phyloP scores from a whole-genome alignment of 2,888 invertebrate species.

The Drosophila picticornis region DNA sequence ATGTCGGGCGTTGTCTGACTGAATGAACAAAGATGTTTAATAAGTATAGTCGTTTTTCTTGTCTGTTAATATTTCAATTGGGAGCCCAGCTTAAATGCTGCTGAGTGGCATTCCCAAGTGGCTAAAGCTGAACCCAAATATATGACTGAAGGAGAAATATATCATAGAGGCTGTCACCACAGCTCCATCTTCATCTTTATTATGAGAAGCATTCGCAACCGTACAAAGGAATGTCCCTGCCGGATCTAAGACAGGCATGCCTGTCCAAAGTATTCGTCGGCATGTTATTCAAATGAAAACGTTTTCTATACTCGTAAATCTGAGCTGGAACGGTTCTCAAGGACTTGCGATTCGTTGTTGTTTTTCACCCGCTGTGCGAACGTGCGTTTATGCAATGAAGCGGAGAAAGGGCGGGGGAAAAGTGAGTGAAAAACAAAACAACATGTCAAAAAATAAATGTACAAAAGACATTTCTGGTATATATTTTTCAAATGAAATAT shows the following conservation, averaged over 20 bases:
- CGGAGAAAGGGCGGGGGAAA: slow-evolving; percentile 11
- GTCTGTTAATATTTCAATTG: slow-evolving; percentile 32
- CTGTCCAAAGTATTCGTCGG: slow-evolving; percentile 54
- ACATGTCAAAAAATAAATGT: slow-evolving; percentile 79
- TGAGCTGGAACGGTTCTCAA: slow-evolving; percentile 60
- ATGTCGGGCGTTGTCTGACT: background rate
- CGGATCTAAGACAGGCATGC: slow-evolving; percentile 47
- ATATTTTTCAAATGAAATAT: slow-evolving; percentile 79
- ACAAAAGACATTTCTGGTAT: slow-evolving; percentile 79
- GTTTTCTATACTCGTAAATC: slow-evolving; percentile 70
- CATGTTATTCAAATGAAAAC: slow-evolving; percentile 74
- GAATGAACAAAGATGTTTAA: background rate
- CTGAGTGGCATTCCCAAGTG: slow-evolving; percentile 30
- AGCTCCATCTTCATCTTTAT: slow-evolving; percentile 45
- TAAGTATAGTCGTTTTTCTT: background rate
- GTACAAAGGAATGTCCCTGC: slow-evolving; percentile 39
- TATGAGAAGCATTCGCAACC: slow-evolving; percentile 26
- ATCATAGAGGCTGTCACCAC: slow-evolving; percentile 53
- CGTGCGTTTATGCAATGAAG: slow-evolving; percentile 71
- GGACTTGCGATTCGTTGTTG: slow-evolving; percentile 52
- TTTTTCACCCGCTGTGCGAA: slow-evolving; percentile 29
- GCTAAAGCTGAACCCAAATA: slow-evolving; percentile 38
- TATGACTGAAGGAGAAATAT: slow-evolving; percentile 40
- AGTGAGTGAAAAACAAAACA: slow-evolving; percentile 73
- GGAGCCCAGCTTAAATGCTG: slow-evolving; percentile 9